Percentiles rank a stretch among this genome's conserved stretches.
Evolutionary conservation across 1,140 invertebrate genomes (phyloP).

Genomic region (Bombus ignitus): DNA sequence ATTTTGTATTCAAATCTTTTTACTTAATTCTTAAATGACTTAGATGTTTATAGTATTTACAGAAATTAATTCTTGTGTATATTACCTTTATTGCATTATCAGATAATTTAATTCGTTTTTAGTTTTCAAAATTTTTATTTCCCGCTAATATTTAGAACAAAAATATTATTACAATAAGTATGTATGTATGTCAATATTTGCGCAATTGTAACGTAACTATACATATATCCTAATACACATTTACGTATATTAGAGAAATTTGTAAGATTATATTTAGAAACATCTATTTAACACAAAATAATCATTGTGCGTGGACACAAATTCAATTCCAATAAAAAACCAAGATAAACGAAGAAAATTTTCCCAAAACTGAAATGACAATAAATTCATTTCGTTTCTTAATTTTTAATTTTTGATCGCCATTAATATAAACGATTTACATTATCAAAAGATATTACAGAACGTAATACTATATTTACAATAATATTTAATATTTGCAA

Average conservation of each 20-base stretch:
- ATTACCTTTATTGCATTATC: not conserved
- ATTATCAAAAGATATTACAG: not conserved
- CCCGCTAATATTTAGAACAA: not conserved
- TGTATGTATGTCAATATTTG: not conserved
- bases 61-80: not conserved
- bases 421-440: not conserved
- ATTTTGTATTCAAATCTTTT: not conserved
- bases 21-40: not conserved
- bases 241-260: not conserved
- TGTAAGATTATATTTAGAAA: not conserved
- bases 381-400: not conserved
- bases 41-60: not conserved
- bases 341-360: not conserved
- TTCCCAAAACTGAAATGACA: not conserved
- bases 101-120: not conserved
- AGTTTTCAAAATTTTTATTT: not conserved
- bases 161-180: not conserved
- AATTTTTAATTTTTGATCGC: not conserved
- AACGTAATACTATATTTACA: not conserved
- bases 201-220: not conserved
- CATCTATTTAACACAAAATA: not conserved
- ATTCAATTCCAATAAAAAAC: not conserved
- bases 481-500: not conserved
- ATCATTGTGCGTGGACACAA: not conserved
- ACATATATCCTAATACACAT: not conserved